A percentile compares a stretch with the other conserved stretches of the same genome.
Conservation (phyloP, 2,888 invertebrate species). For the Pandemis heparana region DNA sequence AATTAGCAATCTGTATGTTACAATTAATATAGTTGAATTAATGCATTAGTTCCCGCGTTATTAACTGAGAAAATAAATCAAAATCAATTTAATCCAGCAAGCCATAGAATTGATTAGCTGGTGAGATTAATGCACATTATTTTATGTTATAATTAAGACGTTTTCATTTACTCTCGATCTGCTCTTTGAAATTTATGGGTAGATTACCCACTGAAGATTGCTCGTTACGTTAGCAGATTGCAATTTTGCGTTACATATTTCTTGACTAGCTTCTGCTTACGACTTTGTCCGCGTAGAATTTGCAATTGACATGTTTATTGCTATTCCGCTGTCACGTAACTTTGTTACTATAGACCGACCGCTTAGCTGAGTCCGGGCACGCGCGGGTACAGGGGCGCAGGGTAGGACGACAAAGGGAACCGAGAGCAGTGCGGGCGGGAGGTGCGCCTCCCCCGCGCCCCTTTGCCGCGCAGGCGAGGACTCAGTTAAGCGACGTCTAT, state of each 20-base stretch:
- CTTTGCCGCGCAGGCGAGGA: no score
- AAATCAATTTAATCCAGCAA: constrained; percentile 57
- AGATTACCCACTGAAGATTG: constrained; percentile 51
- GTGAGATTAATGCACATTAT: constrained; percentile 59
- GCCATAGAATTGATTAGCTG: constrained; percentile 53
- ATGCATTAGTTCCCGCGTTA: constrained; percentile 24
- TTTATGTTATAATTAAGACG: constrained; percentile 57
- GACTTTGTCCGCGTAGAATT: no score
- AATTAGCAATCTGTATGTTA: constrained; percentile 24
- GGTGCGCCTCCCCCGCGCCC: no score
- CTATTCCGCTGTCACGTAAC: no score
- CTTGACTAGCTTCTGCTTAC: no score
- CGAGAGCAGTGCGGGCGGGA: no score
- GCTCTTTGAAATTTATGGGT: constrained; percentile 53
- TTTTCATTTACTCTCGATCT: constrained; percentile 53
- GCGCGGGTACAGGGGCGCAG: no score
- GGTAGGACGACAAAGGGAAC: no score
- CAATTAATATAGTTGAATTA: constrained; percentile 30
- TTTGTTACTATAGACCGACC: no score
- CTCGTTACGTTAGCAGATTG: constrained; percentile 39
- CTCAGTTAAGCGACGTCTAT: no score
- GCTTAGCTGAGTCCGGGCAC: no score
- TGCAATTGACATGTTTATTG: background rate
- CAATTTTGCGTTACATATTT: background rate
- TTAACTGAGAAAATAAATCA: constrained; percentile 51